Evolutionary conservation across 2,797 vertebrate genomes (phyloP), one percentile per base, ranked within the genome.

Genomic region (Psittacula derbiana): DNA sequence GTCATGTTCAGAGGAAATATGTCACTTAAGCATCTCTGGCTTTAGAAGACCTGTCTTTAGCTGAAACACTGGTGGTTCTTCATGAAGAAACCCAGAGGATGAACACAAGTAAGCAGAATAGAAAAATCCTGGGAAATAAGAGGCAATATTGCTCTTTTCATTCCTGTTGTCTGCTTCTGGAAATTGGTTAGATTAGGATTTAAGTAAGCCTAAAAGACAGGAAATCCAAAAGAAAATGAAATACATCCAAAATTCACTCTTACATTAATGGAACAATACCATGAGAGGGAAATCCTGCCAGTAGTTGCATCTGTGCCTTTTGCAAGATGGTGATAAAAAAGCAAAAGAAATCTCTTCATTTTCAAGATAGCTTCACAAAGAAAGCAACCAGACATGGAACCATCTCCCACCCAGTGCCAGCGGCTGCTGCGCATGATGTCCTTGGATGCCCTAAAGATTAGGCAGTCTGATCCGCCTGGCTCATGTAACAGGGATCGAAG

Each of bases 341-440:
- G 73, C 87, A 82, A 88, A 88, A 88, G 91, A 91, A 86, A 85
- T 93, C 41, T 96, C 95, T 96, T 79, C 10, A 12, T 93, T 95
- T 91, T 96, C 82, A 95, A 94, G 87, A 93, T 81, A 91, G 43
- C 94, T 91, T 96, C 92, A 60, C 73, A 95, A 71, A 90, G 92
- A 75, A 91, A 76, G 18, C 66, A 79, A 49, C 62, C 43, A 82
- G 60, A 90, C 64, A 49, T 46, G 94, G 86, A 96, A 55, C n/a
- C 71, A 28, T 27, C 57, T 94, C 47, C 41, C 11, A 91, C 36
- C 38, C 73, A n/a, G 44, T 84, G 38, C 60, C 92, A 81, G 69
- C 0, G 1, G 66, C 62, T 71, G 44, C 84, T 67, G n/a, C 12
- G 0, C 89, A 38, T 24, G 74, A 89, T 57, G 62, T 61, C 74